These are phyloP conservation scores for Scytalopus superciliaris DNA, from an alignment of 2,113 vertebrate genomes.

Conservation along the genomic window DNA sequence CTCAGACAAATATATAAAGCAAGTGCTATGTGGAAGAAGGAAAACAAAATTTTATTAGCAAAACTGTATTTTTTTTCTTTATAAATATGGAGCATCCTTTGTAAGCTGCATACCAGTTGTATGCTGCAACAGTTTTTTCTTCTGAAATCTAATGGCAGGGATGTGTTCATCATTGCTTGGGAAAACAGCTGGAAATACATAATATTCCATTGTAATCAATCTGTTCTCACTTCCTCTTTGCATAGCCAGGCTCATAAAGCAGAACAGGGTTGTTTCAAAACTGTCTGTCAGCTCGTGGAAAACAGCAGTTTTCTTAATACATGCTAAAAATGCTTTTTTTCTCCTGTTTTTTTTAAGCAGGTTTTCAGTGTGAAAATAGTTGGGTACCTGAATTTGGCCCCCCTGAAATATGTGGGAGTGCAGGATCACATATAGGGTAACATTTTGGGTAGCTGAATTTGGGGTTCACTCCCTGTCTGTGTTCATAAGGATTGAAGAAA, in stretches of 20 bases:
- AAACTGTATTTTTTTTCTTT: neutral
- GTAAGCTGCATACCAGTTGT: neutral
- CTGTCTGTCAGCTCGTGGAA: neutral
- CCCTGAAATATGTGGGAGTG: neutral
- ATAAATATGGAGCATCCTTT: neutral
- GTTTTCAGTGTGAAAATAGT: neutral
- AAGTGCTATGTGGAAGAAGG: neutral
- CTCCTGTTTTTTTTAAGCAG: neutral
- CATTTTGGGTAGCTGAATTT: neutral
- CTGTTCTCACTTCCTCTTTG: conserved; percentile 19
- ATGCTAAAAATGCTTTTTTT: neutral
- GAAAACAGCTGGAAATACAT: neutral
- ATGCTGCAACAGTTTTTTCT: neutral
- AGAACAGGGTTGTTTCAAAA: neutral
- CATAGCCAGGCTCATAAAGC: neutral
- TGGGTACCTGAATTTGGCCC: neutral
- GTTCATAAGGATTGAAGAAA: neutral
- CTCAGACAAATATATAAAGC: neutral
- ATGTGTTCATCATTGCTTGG: neutral
- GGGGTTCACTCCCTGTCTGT: neutral
- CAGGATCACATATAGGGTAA: neutral
- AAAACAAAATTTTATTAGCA: neutral
- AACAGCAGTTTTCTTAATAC: neutral
- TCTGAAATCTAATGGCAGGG: neutral
- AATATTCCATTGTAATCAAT: conserved; percentile 22